These are phyloP conservation scores for Sebastes taczanowskii DNA, from an alignment of 2,797 vertebrate genomes.

Conservation along the genomic window DNA sequence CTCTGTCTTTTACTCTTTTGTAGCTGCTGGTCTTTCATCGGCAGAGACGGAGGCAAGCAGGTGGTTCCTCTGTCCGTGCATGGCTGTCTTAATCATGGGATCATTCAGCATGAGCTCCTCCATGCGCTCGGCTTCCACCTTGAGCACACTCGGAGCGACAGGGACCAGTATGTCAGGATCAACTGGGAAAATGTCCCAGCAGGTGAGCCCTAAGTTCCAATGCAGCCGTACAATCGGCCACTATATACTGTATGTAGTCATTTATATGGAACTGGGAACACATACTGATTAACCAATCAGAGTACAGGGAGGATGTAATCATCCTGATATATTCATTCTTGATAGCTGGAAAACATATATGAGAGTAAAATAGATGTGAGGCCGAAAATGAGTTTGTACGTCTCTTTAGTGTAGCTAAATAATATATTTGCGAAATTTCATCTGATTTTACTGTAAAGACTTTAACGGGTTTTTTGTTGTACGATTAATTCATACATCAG, in stretches of 20 bases:
- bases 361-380: too few species aligned
- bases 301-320: too few species aligned
- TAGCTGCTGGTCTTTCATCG: constrained; percentile 73
- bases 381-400: too few species aligned
- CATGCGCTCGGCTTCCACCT: constrained; percentile 76
- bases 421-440: too few species aligned
- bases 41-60: constrained; percentile 74
- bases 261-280: neutral
- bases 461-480: neutral
- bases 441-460: too few species aligned
- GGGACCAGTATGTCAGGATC: constrained; percentile 57
- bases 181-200: constrained; percentile 27
- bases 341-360: too few species aligned
- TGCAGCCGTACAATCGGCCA: neutral
- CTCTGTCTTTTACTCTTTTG: neutral
- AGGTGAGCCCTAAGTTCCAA: neutral
- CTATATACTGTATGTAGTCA: neutral
- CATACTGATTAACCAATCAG: too few species aligned
- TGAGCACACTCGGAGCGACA: constrained; percentile 71
- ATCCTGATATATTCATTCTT: too few species aligned
- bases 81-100: constrained; percentile 70
- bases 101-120: constrained; percentile 76
- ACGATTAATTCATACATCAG: neutral
- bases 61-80: constrained; percentile 68
- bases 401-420: too few species aligned